Evolutionary conservation across 1,140 invertebrate species (phyloP).

Genomic region (Hyles euphorbiae): DNA sequence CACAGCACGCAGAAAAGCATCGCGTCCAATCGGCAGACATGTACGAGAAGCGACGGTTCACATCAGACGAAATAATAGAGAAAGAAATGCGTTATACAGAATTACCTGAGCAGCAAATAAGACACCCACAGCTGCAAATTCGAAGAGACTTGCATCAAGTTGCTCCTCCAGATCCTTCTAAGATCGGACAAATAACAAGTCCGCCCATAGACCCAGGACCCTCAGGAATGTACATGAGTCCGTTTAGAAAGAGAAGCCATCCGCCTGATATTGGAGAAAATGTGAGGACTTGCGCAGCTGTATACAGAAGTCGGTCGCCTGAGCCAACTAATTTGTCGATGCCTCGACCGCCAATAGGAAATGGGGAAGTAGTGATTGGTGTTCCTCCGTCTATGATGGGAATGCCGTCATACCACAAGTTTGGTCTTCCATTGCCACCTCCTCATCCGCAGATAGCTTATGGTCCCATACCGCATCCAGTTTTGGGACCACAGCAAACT

Average conservation of each 20-base stretch:
- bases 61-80: slow-evolving; percentile 74
- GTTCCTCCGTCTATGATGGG: slow-evolving; percentile 59
- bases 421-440: slow-evolving; percentile 67
- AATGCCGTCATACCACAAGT: slow-evolving; percentile 66
- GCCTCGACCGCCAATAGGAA: slow-evolving; percentile 52
- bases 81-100: slow-evolving; percentile 69
- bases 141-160: slow-evolving; percentile 81
- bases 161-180: slow-evolving; percentile 60
- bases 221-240: slow-evolving; percentile 64
- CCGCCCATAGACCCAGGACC: slow-evolving; percentile 77
- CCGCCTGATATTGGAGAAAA: slow-evolving; percentile 67
- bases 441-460: slow-evolving; percentile 67
- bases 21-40: slow-evolving; percentile 52
- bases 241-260: slow-evolving; percentile 74
- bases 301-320: slow-evolving; percentile 67
- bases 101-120: slow-evolving; percentile 54
- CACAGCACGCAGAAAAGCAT: slow-evolving; percentile 68
- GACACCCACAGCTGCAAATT: slow-evolving; percentile 79
- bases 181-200: slow-evolving; percentile 63
- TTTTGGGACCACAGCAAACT: slow-evolving; percentile 65
- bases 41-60: slow-evolving; percentile 74
- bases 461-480: slow-evolving; percentile 49
- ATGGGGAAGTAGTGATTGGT: slow-evolving; percentile 51
- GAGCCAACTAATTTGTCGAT: slow-evolving; percentile 72
- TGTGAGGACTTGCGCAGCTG: slow-evolving; percentile 55